Percentiles rank a stretch among this genome's conserved stretches.
phyloP scores from a whole-genome alignment of 2,888 invertebrate genomes.

The Listrodromus nycthemerus region DNA sequence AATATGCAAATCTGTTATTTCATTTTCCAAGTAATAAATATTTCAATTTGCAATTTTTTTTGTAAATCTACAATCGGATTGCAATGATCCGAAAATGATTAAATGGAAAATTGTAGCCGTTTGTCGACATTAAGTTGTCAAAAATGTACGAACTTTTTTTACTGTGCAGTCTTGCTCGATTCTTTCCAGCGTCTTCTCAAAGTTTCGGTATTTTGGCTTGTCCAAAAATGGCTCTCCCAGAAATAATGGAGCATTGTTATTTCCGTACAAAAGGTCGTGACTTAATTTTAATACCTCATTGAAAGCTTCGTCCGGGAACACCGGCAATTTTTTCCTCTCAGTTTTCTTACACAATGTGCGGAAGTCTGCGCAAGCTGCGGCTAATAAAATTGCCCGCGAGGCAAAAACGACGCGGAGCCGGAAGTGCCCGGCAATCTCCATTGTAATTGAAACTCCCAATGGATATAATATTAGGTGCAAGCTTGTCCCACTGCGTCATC shows the following conservation, averaged over 20 bases:
- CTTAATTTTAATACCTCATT: conserved; percentile 52
- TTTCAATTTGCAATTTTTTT: too few species aligned
- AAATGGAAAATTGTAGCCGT: too few species aligned
- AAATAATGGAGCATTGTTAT: conserved; percentile 10
- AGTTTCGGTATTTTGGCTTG: too few species aligned
- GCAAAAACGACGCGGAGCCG: not conserved
- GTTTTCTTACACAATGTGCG: not conserved
- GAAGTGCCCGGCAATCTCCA: conserved; percentile 43
- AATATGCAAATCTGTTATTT: too few species aligned
- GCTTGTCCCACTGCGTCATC: not conserved
- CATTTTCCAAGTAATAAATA: too few species aligned
- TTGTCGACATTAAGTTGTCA: too few species aligned
- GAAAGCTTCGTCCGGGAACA: not conserved
- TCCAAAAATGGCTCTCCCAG: not conserved
- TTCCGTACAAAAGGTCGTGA: not conserved
- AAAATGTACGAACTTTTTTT: too few species aligned
- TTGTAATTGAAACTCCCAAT: conserved; percentile 43
- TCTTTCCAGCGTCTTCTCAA: too few species aligned
- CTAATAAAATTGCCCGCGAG: conserved; percentile 32
- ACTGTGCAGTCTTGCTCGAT: too few species aligned
- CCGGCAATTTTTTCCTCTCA: not conserved
- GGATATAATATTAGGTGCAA: not conserved
- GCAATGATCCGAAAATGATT: too few species aligned
- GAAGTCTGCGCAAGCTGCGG: not conserved
- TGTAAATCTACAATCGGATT: too few species aligned